Evolutionary conservation across 1,140 invertebrate species (phyloP).

Genomic region (Formica selysi): DNA sequence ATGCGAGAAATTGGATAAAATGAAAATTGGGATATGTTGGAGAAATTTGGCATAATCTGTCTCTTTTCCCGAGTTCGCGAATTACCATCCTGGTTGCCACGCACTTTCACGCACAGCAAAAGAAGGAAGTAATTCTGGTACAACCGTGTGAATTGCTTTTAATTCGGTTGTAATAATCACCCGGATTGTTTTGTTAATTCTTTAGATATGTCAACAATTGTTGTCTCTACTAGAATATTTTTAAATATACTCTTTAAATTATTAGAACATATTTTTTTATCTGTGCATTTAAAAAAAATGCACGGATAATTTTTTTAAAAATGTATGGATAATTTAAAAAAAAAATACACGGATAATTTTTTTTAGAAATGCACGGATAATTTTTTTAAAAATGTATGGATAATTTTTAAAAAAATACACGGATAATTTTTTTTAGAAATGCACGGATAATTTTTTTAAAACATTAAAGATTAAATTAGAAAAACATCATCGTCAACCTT

Average conservation of each 20-base stretch:
- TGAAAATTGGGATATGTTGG: not conserved
- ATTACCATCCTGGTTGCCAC: slow-evolving; percentile 7
- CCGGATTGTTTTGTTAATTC: not conserved
- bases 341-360: no score
- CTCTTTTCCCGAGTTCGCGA: not conserved
- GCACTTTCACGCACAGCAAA: slow-evolving; percentile 42
- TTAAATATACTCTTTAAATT: not conserved
- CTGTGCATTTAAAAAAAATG: no score
- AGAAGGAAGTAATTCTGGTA: slow-evolving; percentile 20
- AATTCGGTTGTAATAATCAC: not conserved
- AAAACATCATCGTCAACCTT: not conserved
- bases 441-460: not conserved
- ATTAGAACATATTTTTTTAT: no score
- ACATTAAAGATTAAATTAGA: not conserved
- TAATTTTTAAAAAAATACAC: no score
- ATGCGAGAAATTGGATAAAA: not conserved
- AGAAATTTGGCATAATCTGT: not conserved
- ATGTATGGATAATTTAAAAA: no score
- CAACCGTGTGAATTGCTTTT: not conserved
- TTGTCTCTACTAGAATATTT: no score
- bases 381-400: not conserved
- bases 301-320: no score
- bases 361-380: no score
- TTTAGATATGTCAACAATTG: not conserved
- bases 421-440: no score